These are phyloP conservation scores for Drosophila albomicans DNA, from an alignment of 1,140 invertebrate species.

Conservation along the genomic window DNA sequence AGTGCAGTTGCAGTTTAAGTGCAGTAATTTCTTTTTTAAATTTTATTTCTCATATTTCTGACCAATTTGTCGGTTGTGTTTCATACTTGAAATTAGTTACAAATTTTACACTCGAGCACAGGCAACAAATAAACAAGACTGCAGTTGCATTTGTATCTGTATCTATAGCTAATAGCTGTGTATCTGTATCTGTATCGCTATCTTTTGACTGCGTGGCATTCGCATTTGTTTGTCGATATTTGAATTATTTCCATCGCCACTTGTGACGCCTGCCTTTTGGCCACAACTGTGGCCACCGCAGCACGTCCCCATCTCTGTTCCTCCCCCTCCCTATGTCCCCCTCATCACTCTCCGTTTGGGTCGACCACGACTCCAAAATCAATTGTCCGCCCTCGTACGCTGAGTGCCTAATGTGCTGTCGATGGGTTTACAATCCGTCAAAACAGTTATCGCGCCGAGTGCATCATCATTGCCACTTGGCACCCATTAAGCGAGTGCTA, in stretches of 20 bases:
- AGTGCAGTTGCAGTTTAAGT: too few relatives aligned
- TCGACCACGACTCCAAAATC: constrained; percentile 49
- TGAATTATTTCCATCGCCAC: constrained; percentile 77
- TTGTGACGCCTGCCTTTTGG: constrained; percentile 65
- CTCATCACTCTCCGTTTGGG: background rate
- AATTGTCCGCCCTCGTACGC: constrained; percentile 59
- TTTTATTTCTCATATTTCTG: background rate
- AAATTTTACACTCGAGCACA: constrained; percentile 27
- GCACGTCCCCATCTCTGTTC: background rate
- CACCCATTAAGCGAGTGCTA: constrained; percentile 36
- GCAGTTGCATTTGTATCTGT: constrained; percentile 15
- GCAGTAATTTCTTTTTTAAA: background rate
- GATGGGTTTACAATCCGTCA: constrained; percentile 81
- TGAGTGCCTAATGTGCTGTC: constrained; percentile 77
- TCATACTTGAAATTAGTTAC: constrained; percentile 48
- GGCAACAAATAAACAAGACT: constrained; percentile 59
- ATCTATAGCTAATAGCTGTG: constrained; percentile 21
- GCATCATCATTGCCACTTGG: constrained; percentile 61
- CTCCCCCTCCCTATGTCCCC: constrained; percentile 5
- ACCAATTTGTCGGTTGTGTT: constrained; percentile 12
- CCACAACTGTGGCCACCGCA: constrained; percentile 67
- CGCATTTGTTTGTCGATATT: constrained; percentile 72
- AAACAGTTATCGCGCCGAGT: constrained; percentile 66
- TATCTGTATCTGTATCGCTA: constrained; percentile 54
- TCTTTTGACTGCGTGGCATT: constrained; percentile 59